Base-by-base conservation (phyloP, 1,140 invertebrate species). In the Armadillidium nasatum region DNA sequence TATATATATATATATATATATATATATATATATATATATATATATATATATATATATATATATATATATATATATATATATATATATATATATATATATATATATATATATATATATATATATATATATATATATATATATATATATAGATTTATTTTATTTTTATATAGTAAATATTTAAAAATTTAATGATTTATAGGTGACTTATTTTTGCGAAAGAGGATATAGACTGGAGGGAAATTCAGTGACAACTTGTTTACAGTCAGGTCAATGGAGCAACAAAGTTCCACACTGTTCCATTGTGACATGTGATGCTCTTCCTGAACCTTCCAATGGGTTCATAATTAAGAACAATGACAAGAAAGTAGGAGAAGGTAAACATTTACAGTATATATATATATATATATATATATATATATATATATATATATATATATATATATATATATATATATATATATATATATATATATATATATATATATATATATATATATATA, bases 201-300 rank as follows among this genome's bases (percentile, higher is more conserved):
- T 81, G 44, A 78, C 67, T 11, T 80, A 74, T 44, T 15, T 44
- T 11, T 83, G 82, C 74, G 74, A 79, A 7, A 46, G 76, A 19
- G 85, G 84, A 4, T 85, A 83, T 79, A 71, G 79, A 10, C 54
- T 85, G 15, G 67, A 80, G 11, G 85, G 85, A 0, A 71, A 73
- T 0, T 75, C 78, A 4, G 50, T 71, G 43, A 72, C 82, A 11
- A 80, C 78, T 0, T 86, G 85, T 80, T 72, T 81, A 43, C 73
- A 79, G 4, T 82, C 82, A 75, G 83, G 84, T 15, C 77, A 67
- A n/a, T 86, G 85, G 84, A 80, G 76, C 44, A 75, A 71, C 10
- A 33, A 75, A 13, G 74, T 76, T n/a, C 83, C 83, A 10, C 10
- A 15, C 0, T 84, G 83, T 74, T 50, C 76, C 1, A 73, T 67